Evolutionary conservation across 1,140 invertebrate species (phyloP).

Genomic region (Drosophila mayri): DNA sequence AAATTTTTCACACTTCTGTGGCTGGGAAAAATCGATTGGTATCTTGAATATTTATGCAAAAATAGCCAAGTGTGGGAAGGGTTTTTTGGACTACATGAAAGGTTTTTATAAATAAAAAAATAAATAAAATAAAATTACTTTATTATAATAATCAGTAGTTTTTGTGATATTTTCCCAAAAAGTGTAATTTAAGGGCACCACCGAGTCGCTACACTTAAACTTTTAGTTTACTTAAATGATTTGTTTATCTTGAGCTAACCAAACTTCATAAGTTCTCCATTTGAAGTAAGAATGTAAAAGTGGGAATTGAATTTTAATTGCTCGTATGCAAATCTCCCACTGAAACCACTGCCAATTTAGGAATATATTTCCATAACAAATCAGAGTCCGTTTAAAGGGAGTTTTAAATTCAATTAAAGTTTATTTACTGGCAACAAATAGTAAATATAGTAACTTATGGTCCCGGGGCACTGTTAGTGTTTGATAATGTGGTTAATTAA

Average conservation of each 20-base stretch:
- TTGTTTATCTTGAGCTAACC: slow-evolving; percentile 18
- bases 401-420: background rate
- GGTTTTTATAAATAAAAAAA: background rate
- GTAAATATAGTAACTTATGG: background rate
- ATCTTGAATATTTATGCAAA: slow-evolving; percentile 35
- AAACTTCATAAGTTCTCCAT: slow-evolving; percentile 10
- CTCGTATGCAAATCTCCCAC: slow-evolving; percentile 28
- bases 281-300: slow-evolving; percentile 24
- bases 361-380: slow-evolving; percentile 19
- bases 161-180: background rate
- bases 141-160: background rate
- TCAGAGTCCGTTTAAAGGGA: background rate
- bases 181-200: background rate
- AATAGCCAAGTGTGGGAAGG: background rate
- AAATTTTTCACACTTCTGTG: slow-evolving; percentile 35
- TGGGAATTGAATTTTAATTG: slow-evolving; percentile 54
- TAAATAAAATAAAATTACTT: background rate
- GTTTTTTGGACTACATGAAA: too few species aligned
- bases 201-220: background rate
- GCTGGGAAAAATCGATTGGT: slow-evolving; percentile 27
- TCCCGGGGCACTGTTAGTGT: background rate
- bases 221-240: background rate
- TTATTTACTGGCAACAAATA: background rate
- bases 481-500: slow-evolving; percentile 30
- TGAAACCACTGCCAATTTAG: slow-evolving; percentile 30